Evolutionary conservation across 2,888 invertebrate genomes (phyloP), one percentile per base, ranked within the genome.

Genomic region (Bombyx huttoni): DNA sequence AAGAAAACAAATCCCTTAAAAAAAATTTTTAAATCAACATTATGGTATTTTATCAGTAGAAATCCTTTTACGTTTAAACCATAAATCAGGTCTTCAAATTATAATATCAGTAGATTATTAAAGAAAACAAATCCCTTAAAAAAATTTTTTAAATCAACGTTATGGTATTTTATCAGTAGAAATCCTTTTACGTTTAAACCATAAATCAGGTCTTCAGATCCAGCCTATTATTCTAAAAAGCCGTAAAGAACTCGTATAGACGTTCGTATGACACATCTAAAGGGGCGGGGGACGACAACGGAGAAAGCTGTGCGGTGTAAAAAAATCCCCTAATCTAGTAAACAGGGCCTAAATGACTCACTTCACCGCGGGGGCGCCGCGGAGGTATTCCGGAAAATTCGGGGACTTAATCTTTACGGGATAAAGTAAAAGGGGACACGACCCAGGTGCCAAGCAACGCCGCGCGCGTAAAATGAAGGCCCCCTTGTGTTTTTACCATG

Each of bases 311-410:
- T 79, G 81, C 70, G 78, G 75, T 78, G 75, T 82, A 82, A 83
- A 86, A 76, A 82, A 86, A 86, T 78, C 81, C 85, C 85, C 79
- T 85, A 87, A 86, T 87, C 83, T 84, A 82, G 85, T 86, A 87
- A 88, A 86, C 87, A 85, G 81, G 80, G 82, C 78, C 76, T 78
- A 85, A 87, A 88, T 86, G 86, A 83, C 85, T 87, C 84, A 87
- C 84, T 86, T 79, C 80, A 73, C 79, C 68, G 75, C 74, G 75
- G 83, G 80, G 77, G 76, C 65, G 75, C 76, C 75, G 75, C 75
- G 78, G 75, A 71, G 46, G 53, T 67, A 71, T 79, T 70, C 71
- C 75, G 68, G 70, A 68, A 76, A 74, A 77, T 80, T 78, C 71
- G 68, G 79, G 81, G 78, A 87, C 87, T 86, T 86, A 87, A 86